Evolutionary conservation across 2,113 vertebrate species (phyloP).

Genomic region (Osmerus mordax): DNA sequence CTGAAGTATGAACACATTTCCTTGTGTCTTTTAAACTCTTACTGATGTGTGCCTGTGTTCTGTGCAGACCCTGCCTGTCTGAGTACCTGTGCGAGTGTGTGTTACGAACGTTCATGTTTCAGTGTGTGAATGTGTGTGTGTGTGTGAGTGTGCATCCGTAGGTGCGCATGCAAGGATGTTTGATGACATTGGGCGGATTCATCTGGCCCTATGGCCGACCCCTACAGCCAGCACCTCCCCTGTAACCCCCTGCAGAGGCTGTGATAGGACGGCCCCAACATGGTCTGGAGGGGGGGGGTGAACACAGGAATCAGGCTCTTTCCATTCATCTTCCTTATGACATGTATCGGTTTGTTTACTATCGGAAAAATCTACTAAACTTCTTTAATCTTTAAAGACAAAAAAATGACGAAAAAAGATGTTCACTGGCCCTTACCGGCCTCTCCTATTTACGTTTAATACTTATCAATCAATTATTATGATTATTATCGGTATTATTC

Average conservation of each 20-base stretch:
- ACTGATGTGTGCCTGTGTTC: slow-evolving; percentile 62
- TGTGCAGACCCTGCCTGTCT: slow-evolving; percentile 54
- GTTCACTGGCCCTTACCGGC: slow-evolving; percentile 93
- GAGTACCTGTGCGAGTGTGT: slow-evolving; percentile 13
- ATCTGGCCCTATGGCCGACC: slow-evolving; percentile 67
- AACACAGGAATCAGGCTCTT: slow-evolving; percentile 83
- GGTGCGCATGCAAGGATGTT: slow-evolving; percentile 63
- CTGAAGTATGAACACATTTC: slow-evolving; percentile 71
- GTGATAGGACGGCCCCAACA: slow-evolving; percentile 80
- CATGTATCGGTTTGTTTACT: slow-evolving; percentile 90
- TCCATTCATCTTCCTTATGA: slow-evolving; percentile 86
- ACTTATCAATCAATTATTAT: slow-evolving; percentile 78
- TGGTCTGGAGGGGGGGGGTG: slow-evolving; percentile 95
- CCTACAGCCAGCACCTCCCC: slow-evolving; percentile 75
- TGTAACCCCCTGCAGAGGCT: slow-evolving; percentile 88
- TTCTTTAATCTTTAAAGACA: slow-evolving; percentile 82
- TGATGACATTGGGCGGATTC: slow-evolving; percentile 70
- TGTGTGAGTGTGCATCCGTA: slow-evolving; percentile 42
- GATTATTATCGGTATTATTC: slow-evolving; percentile 75
- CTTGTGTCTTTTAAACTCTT: slow-evolving; percentile 69
- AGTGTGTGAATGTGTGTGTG: slow-evolving; percentile 32
- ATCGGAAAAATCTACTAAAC: slow-evolving; percentile 87
- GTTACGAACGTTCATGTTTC: slow-evolving; percentile 13
- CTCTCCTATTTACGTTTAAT: slow-evolving; percentile 91
- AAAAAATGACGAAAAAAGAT: slow-evolving; percentile 84